Base-by-base conservation (phyloP, 2,113 vertebrate species). In the Andinoacara biseriatus region DNA sequence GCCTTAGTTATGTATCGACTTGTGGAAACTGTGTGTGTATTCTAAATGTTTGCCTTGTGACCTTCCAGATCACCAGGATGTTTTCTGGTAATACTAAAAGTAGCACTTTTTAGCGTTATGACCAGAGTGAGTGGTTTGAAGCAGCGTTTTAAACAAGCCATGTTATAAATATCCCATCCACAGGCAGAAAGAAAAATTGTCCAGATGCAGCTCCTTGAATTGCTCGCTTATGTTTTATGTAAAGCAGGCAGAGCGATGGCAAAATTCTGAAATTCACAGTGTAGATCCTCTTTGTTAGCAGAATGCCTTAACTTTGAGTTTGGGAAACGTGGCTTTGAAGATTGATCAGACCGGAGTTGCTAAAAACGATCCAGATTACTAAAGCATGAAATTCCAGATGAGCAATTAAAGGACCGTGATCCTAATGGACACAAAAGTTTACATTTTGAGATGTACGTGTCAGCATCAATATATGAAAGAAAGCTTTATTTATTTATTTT, bases 291-390 rank as follows among this genome's bases (percentile, higher is more conserved):
- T 31, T 69, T 49, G 78, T 52, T 52, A 35, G 46, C 29, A 26
- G 6, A 22, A 14, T 57, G 74, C 57, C 67, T 79, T 88, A 87
- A 88, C 13, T 33, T 20, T 86, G 3, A 81, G 35, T 86, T 85
- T 72, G 26, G 46, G 67, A 54, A n/a, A n/a, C 52, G 26, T 33
- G 46, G 67, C 67, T 72, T 72, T 46, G 33, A 72, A 33, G 43
- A 72, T 33, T 9, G 67, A 72, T 72, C 17, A 72, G 40, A 29
- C 22, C 0, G 29, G 67, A 72, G 46, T n/a, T 31, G 1, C 9
- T 72, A 31, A 54, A 0, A 2, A 18, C n/a, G n/a, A 52, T 31
- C 24, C 43, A 52, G 29, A 29, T 72, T 2, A 52, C 49, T 54
- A 5, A 29, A 54, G 26, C 54, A 29, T 9, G 46, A 72, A 54